Conservation (phyloP, 2,113 vertebrate species). For the Pluvianellus socialis region DNA sequence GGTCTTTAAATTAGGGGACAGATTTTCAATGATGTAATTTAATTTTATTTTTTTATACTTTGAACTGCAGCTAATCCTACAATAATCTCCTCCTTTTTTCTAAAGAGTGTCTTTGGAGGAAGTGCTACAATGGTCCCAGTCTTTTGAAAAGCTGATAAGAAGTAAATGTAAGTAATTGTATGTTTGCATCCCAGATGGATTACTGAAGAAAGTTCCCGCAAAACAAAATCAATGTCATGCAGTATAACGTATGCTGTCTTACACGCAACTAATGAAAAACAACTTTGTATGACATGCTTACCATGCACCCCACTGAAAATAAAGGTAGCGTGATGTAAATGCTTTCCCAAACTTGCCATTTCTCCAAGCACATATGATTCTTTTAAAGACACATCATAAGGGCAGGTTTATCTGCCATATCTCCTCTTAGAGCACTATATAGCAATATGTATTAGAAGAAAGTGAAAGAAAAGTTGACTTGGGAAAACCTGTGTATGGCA, state of each 20-base stretch:
- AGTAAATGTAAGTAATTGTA: slow-evolving; percentile 65
- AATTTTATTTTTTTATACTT: neutral
- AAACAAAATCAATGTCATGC: neutral
- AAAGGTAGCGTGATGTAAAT: neutral
- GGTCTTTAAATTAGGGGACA: neutral
- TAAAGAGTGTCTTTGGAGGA: slow-evolving; percentile 64
- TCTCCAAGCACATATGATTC: neutral
- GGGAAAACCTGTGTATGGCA: neutral
- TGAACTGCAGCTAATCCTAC: neutral
- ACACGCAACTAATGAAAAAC: neutral
- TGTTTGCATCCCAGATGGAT: neutral
- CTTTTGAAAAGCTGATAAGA: slow-evolving; percentile 67
- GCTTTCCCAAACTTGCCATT: neutral
- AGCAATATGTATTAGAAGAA: neutral
- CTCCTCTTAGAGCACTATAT: neutral
- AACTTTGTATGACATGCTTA: neutral
- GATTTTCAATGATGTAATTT: neutral
- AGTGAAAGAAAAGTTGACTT: neutral
- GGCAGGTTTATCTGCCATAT: neutral
- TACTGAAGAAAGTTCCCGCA: neutral
- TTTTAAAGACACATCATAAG: neutral
- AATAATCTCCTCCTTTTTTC: slow-evolving; percentile 1
- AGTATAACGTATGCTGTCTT: neutral
- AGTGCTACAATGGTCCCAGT: slow-evolving; percentile 63
- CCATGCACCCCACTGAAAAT: neutral